A percentile compares a stretch with the other conserved stretches of the same genome.
phyloP scores from a whole-genome alignment of 2,888 invertebrate species.

The Elgonia sp. region DNA sequence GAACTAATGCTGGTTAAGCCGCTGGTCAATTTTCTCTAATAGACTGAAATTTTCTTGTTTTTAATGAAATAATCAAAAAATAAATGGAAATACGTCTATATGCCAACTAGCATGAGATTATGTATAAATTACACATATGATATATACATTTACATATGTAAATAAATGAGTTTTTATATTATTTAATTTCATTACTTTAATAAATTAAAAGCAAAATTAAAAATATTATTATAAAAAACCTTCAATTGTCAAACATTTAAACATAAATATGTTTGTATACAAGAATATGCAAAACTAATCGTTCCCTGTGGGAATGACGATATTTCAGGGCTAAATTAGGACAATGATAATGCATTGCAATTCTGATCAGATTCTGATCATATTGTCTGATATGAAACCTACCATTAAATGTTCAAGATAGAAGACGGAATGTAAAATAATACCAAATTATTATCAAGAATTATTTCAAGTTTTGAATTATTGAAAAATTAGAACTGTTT shows the following conservation, averaged over 20 bases:
- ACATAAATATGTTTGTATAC: background rate
- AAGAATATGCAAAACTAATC: slow-evolving; percentile 32
- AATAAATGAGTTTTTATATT: too few relatives aligned
- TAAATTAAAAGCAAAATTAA: too few relatives aligned
- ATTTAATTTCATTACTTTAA: too few relatives aligned
- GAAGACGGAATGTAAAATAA: background rate
- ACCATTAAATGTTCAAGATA: background rate
- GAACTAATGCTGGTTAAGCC: too few relatives aligned
- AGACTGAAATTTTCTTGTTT: too few relatives aligned
- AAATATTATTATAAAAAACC: background rate
- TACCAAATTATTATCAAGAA: background rate
- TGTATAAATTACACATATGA: too few relatives aligned
- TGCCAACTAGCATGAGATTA: too few relatives aligned
- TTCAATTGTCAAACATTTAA: background rate
- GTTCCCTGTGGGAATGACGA: slow-evolving; percentile 2
- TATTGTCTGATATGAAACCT: slow-evolving; percentile 15
- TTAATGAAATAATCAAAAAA: too few relatives aligned
- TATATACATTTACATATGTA: too few relatives aligned
- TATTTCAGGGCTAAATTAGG: slow-evolving; percentile 6
- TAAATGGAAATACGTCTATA: too few relatives aligned
- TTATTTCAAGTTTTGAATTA: background rate
- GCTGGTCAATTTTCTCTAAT: too few relatives aligned
- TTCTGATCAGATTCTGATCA: slow-evolving; percentile 23
- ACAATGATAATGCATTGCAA: slow-evolving; percentile 32
- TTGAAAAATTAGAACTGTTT: background rate